Evolutionary conservation across 2,888 invertebrate species (phyloP).

Genomic region (Heliothis peltigera): DNA sequence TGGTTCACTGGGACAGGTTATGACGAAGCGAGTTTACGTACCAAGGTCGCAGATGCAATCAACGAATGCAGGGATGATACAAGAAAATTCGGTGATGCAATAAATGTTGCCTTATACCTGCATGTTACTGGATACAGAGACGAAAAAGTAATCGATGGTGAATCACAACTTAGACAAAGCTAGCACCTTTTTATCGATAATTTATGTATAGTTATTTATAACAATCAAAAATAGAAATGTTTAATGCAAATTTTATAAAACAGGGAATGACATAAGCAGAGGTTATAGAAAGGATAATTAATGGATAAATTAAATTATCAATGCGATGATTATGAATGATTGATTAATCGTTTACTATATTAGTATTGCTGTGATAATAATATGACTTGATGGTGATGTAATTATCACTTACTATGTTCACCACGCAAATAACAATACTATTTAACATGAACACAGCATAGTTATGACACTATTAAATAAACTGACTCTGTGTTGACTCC

Average conservation of each 20-base stretch:
- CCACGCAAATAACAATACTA: conserved; percentile 22
- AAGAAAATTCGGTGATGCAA: conserved; percentile 20
- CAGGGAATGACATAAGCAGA: conserved; percentile 9
- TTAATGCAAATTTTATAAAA: conserved; percentile 1
- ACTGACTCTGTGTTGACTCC: neutral
- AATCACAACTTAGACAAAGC: neutral
- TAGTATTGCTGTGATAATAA: conserved; percentile 33
- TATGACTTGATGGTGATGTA: conserved; percentile 33
- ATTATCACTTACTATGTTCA: conserved; percentile 35
- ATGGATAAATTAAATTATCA: conserved; percentile 19
- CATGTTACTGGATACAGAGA: neutral
- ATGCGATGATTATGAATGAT: conserved; percentile 31
- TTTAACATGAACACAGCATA: conserved; percentile 22
- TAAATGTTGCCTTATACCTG: neutral
- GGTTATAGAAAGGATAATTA: conserved; percentile 9
- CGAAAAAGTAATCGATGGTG: neutral
- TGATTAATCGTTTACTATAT: conserved; percentile 34
- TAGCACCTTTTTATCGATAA: neutral
- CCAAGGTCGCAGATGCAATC: conserved; percentile 67
- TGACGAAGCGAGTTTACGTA: conserved; percentile 53
- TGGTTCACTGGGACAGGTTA: conserved; percentile 70
- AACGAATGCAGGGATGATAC: conserved; percentile 61
- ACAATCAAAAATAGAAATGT: neutral
- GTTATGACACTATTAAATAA: conserved; percentile 16
- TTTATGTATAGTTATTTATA: neutral